Base-by-base conservation (phyloP, 2,888 invertebrate genomes). In the Rambutsinella grinnellia region DNA sequence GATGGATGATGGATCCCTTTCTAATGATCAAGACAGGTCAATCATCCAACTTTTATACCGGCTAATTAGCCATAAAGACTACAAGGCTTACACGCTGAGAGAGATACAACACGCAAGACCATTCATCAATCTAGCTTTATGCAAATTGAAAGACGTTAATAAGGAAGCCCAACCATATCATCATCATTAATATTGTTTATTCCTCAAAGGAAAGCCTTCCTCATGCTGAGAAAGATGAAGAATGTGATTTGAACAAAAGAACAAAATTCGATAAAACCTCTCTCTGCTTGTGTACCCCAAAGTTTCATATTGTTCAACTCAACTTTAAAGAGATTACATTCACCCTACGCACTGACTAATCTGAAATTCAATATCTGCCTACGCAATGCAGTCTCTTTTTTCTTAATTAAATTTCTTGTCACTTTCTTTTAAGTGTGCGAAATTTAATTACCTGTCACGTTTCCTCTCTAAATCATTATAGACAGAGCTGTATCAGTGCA, bases 381-480 rank as follows among this genome's bases (percentile, higher is more conserved):
- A 24, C 51, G 6, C 21, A 23, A 10, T 28, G 13, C 6, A 21
- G 21, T 49, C 51, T 17, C 15, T 57, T 57, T 10, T 23, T 67
- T 27, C 24, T 46, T 26, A 24, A 15, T 21, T 54, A 36, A 56
- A 46, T 66, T n/a, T 56, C 28, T 66, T 66, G 53, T 65, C 53
- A 51, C 44, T 23, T 53, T 66, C 27, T 57, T 44, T 44, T 21
- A 21, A 44, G 46, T 19, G 6, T 21, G 10, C 15, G 65, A 69
- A 65, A 51, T 72, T 27, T 72, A 65, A 72, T 72, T 72, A 72
- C 57, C 58, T 65, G 24, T 53, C 56, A 71, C 51, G 51, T 49
- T 49, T n/a, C 6, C 19, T 13, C 19, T 21, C 10, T 13, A 53
- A 21, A 53, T 19, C 10, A 53, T 53, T 8, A 17, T n/a, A n/a